Conservation (phyloP, 2,113 vertebrate species). For the Solenodon paradoxus region DNA sequence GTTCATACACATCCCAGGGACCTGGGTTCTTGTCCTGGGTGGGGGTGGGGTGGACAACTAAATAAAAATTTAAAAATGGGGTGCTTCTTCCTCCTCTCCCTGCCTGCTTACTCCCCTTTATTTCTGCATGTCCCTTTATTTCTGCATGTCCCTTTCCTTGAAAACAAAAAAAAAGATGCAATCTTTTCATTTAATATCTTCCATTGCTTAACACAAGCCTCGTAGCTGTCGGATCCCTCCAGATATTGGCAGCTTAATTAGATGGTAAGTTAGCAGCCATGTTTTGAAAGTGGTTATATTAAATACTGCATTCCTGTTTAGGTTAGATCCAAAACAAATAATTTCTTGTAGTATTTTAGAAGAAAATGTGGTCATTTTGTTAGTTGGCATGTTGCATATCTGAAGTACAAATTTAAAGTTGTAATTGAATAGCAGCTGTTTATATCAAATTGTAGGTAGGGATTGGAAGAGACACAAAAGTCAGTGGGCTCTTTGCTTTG, state of each 20-base stretch:
- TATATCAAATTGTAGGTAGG: constrained; percentile 16
- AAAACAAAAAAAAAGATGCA: not conserved
- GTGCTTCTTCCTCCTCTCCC: too few species aligned
- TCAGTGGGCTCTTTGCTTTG: not conserved
- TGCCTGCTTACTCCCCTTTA: too few species aligned
- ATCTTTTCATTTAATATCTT: not conserved
- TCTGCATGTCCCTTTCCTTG: too few species aligned
- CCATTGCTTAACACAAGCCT: not conserved
- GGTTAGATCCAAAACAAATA: not conserved
- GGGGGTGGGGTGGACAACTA: too few species aligned
- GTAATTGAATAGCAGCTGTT: not conserved
- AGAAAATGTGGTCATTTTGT: not conserved
- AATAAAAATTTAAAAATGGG: too few species aligned
- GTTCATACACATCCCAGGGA: too few species aligned
- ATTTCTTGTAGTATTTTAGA: constrained; percentile 2
- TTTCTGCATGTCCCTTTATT: too few species aligned
- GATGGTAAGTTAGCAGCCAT: not conserved
- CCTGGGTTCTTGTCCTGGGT: too few species aligned
- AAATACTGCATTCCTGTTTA: not conserved
- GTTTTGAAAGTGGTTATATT: not conserved
- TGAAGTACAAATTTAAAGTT: constrained; percentile 12
- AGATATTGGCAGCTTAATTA: not conserved
- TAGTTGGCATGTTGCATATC: not conserved
- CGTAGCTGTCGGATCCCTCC: not conserved
- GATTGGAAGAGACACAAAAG: constrained; percentile 8